phyloP scores from a whole-genome alignment of 2,797 vertebrate genomes.

The Melanotaenia trifasciata region DNA sequence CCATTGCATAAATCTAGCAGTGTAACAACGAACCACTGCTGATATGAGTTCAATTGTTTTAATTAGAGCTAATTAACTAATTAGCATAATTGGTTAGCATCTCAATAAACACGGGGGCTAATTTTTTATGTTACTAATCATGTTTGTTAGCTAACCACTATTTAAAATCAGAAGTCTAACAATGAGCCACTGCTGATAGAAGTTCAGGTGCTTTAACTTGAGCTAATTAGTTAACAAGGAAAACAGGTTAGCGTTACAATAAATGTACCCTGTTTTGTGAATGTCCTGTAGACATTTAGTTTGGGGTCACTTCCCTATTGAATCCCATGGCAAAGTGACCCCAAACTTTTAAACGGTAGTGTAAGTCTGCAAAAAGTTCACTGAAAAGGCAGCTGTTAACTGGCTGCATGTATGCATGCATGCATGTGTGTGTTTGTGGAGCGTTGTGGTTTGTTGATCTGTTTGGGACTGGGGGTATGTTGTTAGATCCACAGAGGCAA shows the following conservation, averaged over 20 bases:
- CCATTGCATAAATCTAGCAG: background rate
- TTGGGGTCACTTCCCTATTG: no score
- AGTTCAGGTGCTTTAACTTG: background rate
- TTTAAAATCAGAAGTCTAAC: background rate
- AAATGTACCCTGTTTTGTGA: background rate
- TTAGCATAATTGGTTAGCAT: background rate
- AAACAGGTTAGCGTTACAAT: background rate
- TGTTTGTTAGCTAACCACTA: background rate
- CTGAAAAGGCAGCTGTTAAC: constrained; percentile 9
- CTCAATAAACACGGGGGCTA: no score
- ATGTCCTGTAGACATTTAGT: background rate
- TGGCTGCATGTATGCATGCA: constrained; percentile 11
- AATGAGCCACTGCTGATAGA: background rate
- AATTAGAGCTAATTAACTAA: constrained; percentile 12
- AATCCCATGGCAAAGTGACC: no score
- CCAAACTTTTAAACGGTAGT: no score
- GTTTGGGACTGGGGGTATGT: constrained; percentile 34
- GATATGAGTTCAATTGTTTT: constrained; percentile 1
- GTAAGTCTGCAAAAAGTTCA: background rate
- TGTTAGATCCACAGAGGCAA: constrained; percentile 30
- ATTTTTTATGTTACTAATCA: no score
- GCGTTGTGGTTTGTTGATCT: constrained; percentile 47
- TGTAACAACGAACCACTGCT: background rate
- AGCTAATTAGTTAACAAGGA: constrained; percentile 7
- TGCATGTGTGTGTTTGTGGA: constrained; percentile 22